Conservation (phyloP, 2,888 invertebrate species). For the Hipparchia sbordonii region DNA sequence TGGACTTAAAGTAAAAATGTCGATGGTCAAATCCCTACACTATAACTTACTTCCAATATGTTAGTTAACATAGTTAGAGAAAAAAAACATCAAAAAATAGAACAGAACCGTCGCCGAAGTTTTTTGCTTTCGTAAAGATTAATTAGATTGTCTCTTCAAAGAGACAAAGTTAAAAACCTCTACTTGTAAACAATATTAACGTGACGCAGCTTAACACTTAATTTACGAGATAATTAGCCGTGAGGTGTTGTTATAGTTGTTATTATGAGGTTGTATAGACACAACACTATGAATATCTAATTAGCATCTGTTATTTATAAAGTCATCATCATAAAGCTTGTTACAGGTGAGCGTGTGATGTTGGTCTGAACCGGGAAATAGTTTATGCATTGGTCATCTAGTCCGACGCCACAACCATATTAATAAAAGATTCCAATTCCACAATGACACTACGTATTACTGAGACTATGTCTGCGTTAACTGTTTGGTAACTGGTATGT, state of each 20-base stretch:
- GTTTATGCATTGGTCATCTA: slow-evolving; percentile 40
- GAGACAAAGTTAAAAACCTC: too few relatives aligned
- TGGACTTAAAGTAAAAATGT: too few relatives aligned
- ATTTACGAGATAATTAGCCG: background rate
- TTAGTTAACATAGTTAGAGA: too few relatives aligned
- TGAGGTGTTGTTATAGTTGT: background rate
- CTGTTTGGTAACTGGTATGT: too few relatives aligned
- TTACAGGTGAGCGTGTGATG: slow-evolving; percentile 37
- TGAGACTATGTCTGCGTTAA: background rate
- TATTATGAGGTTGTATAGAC: slow-evolving; percentile 13
- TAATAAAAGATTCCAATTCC: slow-evolving; percentile 25
- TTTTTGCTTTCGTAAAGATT: too few relatives aligned
- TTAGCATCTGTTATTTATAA: slow-evolving; percentile 54
- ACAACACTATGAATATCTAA: slow-evolving; percentile 36
- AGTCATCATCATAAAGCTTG: slow-evolving; percentile 51
- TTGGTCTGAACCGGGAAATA: slow-evolving; percentile 34
- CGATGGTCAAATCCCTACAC: too few relatives aligned
- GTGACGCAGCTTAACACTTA: background rate
- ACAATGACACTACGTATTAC: background rate
- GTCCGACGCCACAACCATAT: slow-evolving; percentile 27
- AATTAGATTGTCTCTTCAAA: too few relatives aligned
- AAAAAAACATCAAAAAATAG: too few relatives aligned
- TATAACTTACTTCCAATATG: too few relatives aligned
- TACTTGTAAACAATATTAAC: too few relatives aligned
- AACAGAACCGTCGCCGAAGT: too few relatives aligned